Base-by-base conservation (phyloP, 2,113 vertebrate species). In the Mohoua ochrocephala region DNA sequence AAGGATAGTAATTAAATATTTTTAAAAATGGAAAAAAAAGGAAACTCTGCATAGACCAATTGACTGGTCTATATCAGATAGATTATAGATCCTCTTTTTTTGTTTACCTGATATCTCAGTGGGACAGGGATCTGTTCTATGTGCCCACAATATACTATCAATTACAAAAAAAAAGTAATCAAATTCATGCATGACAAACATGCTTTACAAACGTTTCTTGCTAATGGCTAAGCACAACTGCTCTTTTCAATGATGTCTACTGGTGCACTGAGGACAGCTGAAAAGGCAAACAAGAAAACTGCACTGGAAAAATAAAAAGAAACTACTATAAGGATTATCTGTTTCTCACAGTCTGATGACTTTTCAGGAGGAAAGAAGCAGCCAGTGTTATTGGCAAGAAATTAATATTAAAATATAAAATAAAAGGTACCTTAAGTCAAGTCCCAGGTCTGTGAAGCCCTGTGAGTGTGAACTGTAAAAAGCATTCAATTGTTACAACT, bases 351-450 rank as follows among this genome's bases (percentile, higher is more conserved):
- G 60, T 44, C 39, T 86, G 84, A 71, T 70, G 77, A 73, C 52
- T 96, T 90, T 63, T 59, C 44, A 65, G 49, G 33, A n/a, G 41
- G 27, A 87, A 31, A n/a, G n/a, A 92, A 78, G 39, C 18, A 88
- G 57, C 41, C 16, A 73, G 42, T 21, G 64, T 65, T 85, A 93
- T 41, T 76, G 90, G 50, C 44, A 95, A 89, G 42, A 78, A 96
- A 77, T 81, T 10, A 86, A 54, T 94, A 84, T 82, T 86, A 89
- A 93, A 93, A 91, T 53, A 65, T 61, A 88, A 95, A 96, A 92
- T 79, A 95, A 96, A 97, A 91, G 37, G 42, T 67, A 84, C 0
- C 1, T 37, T 91, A 59, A 52, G 79, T 91, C 86, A 90, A 92
- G 65, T 63, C 44, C 30, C 84, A 93, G 52, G 74, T 89, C 65